Conservation (phyloP, 2,113 vertebrate species). For the Xyrauchen texanus region DNA sequence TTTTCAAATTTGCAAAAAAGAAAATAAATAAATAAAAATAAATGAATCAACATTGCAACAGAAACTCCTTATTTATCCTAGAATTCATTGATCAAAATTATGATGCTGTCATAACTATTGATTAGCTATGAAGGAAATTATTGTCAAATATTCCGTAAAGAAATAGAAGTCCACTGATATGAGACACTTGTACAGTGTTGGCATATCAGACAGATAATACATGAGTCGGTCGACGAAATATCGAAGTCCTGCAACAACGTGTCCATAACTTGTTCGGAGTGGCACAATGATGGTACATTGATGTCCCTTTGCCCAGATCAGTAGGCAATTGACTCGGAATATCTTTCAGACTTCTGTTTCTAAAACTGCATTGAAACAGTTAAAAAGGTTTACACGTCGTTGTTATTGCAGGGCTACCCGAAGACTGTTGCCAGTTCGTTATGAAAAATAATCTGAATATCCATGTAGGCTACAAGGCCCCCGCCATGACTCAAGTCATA, state of each 20-base stretch:
- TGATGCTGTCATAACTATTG: too few species aligned
- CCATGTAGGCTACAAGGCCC: slow-evolving; percentile 76
- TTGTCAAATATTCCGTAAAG: too few species aligned
- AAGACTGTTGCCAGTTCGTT: slow-evolving; percentile 79
- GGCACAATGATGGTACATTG: slow-evolving; percentile 87
- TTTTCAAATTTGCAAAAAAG: too few species aligned
- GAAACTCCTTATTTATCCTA: too few species aligned
- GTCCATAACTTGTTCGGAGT: slow-evolving; percentile 86
- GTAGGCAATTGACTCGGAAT: slow-evolving; percentile 86
- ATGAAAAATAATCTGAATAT: slow-evolving; percentile 78
- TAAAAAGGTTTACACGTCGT: slow-evolving; percentile 83
- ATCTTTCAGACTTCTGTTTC: slow-evolving; percentile 95
- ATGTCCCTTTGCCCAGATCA: slow-evolving; percentile 84
- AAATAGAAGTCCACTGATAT: slow-evolving; percentile 83
- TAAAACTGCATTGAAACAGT: slow-evolving; percentile 81
- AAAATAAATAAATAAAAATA: too few species aligned
- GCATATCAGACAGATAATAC: slow-evolving; percentile 84
- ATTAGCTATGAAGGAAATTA: too few species aligned
- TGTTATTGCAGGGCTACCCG: slow-evolving; percentile 78
- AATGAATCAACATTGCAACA: too few species aligned
- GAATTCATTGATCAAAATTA: too few species aligned
- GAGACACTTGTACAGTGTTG: slow-evolving; percentile 77
- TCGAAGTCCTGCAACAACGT: slow-evolving; percentile 86
- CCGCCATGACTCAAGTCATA: slow-evolving; percentile 78
- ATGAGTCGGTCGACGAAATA: slow-evolving; percentile 77